These are phyloP conservation scores for Oscheius onirici DNA, from an alignment of 2,888 invertebrate species.

Conservation along the genomic window DNA sequence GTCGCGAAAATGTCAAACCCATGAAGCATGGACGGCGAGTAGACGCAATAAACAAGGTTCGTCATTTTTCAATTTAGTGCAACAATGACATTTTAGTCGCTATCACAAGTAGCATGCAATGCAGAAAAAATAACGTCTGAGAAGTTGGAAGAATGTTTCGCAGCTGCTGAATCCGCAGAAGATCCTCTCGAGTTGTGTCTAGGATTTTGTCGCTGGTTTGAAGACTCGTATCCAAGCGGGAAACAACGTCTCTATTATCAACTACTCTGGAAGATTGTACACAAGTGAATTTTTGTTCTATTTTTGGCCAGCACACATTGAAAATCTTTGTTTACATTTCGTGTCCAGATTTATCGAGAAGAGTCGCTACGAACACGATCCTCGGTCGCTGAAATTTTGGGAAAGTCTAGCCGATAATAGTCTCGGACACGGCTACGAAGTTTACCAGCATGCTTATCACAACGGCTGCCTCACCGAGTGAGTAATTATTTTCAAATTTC, in stretches of 20 bases:
- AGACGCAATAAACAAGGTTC: conserved; percentile 40
- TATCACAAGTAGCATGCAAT: conserved; percentile 4
- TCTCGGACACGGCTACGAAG: conserved; percentile 54
- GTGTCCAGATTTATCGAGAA: conserved; percentile 36
- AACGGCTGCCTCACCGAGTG: conserved; percentile 32
- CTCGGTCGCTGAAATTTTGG: conserved; percentile 56
- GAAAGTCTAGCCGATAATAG: conserved; percentile 55
- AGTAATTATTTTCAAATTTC: not conserved
- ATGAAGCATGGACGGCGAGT: conserved; percentile 45
- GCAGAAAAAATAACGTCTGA: conserved; percentile 17
- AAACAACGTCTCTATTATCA: conserved; percentile 51
- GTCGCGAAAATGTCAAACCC: conserved; percentile 50
- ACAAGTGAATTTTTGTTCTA: conserved; percentile 28
- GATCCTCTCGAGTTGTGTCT: conserved; percentile 34
- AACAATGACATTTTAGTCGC: conserved; percentile 5
- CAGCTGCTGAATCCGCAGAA: conserved; percentile 12
- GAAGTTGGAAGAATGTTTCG: conserved; percentile 25
- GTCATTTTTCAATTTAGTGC: not conserved
- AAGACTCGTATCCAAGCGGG: conserved; percentile 46
- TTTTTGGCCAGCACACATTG: not conserved
- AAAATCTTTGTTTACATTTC: no score
- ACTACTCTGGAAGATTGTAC: conserved; percentile 53
- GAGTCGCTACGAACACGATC: conserved; percentile 42
- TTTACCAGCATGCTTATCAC: conserved; percentile 47
- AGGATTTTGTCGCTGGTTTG: conserved; percentile 55